Conservation (phyloP, 1,140 invertebrate species). For the Ceratitis capitata region DNA sequence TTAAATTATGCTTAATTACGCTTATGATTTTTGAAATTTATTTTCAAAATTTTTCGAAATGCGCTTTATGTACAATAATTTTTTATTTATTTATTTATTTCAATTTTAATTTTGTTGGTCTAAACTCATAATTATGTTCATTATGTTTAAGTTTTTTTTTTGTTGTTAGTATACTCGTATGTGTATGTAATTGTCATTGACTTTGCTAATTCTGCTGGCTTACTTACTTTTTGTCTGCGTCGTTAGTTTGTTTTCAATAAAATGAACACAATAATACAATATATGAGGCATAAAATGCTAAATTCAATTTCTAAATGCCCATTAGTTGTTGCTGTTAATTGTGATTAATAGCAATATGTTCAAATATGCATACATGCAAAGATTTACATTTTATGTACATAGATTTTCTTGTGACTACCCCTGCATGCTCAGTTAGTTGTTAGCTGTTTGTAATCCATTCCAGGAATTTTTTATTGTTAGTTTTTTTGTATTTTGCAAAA, state of each 20-base stretch:
- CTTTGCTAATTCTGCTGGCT: no score
- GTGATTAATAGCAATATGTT: background rate
- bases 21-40: no score
- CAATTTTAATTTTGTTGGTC: no score
- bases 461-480: no score
- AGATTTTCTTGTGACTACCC: background rate
- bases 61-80: background rate
- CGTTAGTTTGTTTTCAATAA: background rate
- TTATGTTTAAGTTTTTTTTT: background rate
- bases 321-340: background rate
- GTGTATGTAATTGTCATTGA: background rate
- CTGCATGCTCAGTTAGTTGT: background rate
- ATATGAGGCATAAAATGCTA: conserved; percentile 13
- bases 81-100: background rate
- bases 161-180: background rate
- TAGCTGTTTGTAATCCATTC: background rate
- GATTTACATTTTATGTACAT: background rate
- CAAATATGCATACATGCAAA: background rate
- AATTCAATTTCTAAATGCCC: conserved; percentile 18
- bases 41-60: background rate
- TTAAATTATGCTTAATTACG: no score
- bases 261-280: conserved; percentile 21
- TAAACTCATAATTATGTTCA: background rate
- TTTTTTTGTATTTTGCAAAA: background rate
- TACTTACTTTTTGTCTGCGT: background rate